Evolutionary conservation across 2,888 invertebrate genomes (phyloP).

Genomic region (Hyposoter dolosus): DNA sequence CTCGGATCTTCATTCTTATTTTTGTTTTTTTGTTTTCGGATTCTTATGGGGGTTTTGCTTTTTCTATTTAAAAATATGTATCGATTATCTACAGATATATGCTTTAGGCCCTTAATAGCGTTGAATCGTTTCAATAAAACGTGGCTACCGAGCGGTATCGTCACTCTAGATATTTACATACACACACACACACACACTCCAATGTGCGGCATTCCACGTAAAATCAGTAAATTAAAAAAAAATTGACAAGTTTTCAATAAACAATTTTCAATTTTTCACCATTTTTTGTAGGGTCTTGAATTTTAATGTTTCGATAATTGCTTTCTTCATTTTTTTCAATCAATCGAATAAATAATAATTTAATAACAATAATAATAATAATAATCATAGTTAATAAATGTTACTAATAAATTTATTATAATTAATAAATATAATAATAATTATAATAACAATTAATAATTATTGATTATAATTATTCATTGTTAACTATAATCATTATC

Average conservation of each 20-base stretch:
- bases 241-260: neutral
- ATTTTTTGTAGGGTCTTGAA: neutral
- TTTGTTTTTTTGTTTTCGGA: conserved; percentile 24
- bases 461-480: too few relatives aligned
- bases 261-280: neutral
- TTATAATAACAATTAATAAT: too few relatives aligned
- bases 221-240: neutral
- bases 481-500: too few relatives aligned
- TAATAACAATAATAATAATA: too few relatives aligned
- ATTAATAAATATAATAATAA: too few relatives aligned
- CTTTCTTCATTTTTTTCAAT: too few relatives aligned
- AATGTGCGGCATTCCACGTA: neutral
- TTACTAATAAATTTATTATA: too few relatives aligned
- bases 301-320: neutral
- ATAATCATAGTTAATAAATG: too few relatives aligned
- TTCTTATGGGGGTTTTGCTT: neutral
- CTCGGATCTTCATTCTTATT: conserved; percentile 32
- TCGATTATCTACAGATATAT: conserved; percentile 6
- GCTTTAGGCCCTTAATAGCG: conserved; percentile 10
- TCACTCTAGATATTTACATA: conserved; percentile 29
- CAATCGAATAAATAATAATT: too few relatives aligned
- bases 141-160: conserved; percentile 38
- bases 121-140: conserved; percentile 14
- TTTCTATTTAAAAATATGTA: conserved; percentile 1
- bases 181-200: neutral